Percentiles rank a stretch among this genome's conserved stretches.
Evolutionary conservation across 2,888 invertebrate species (phyloP).

Genomic region (Tipula confusa): DNA sequence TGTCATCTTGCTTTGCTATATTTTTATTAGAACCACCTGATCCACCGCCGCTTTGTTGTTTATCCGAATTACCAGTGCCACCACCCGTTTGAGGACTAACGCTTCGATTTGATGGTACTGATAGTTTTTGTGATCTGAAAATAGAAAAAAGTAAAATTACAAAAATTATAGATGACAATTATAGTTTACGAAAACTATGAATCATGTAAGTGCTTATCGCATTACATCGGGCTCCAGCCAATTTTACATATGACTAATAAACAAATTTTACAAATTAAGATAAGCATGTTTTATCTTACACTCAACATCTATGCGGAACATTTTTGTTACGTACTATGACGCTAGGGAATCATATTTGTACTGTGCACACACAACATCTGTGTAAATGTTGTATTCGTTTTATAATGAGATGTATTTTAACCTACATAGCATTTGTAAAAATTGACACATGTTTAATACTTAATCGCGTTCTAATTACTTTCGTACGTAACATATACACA

Average conservation of each 20-base stretch:
- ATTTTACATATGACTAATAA: too few relatives aligned
- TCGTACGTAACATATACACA: not conserved
- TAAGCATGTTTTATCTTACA: not conserved
- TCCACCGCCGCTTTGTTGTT: not conserved
- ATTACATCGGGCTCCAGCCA: too few relatives aligned
- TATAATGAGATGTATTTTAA: not conserved
- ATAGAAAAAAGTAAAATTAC: conserved; percentile 28
- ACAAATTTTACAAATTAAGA: not conserved
- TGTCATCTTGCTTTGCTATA: conserved; percentile 39
- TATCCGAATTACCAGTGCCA: conserved; percentile 36
- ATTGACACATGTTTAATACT: not conserved
- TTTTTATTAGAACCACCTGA: not conserved
- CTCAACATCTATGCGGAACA: not conserved
- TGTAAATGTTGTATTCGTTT: too few relatives aligned
- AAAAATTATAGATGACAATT: too few relatives aligned
- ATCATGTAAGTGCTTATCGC: too few relatives aligned
- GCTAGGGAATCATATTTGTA: not conserved
- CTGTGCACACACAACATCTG: not conserved
- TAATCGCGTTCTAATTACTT: not conserved
- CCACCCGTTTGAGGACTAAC: conserved; percentile 41
- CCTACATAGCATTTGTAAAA: not conserved
- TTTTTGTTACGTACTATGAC: not conserved
- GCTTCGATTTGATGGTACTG: conserved; percentile 38
- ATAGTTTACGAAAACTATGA: too few relatives aligned
- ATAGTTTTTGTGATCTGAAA: conserved; percentile 41